These are phyloP conservation scores for Flexamia atlantica DNA, from an alignment of 2,888 invertebrate species.

Conservation along the genomic window DNA sequence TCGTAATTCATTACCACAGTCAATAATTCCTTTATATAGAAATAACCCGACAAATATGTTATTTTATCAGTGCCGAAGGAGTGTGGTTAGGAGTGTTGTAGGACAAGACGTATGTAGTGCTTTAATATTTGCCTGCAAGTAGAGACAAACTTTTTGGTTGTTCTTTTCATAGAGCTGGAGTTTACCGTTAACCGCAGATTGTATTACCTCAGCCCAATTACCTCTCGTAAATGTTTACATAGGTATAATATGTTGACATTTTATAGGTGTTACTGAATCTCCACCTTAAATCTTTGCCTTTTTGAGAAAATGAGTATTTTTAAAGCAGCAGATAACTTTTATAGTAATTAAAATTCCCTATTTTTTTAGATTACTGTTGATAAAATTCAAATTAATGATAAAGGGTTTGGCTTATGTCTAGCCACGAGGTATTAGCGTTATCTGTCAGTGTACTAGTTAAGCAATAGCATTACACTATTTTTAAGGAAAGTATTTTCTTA, in stretches of 20 bases:
- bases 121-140: background rate
- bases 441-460: background rate
- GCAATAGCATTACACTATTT: conserved; percentile 6
- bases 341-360: conserved; percentile 21
- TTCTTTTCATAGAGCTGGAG: too few species aligned
- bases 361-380: conserved; percentile 33
- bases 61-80: too few species aligned
- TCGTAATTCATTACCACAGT: too few species aligned
- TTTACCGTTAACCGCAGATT: background rate
- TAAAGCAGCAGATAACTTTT: background rate
- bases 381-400: conserved; percentile 7
- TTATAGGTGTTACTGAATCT: background rate
- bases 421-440: background rate
- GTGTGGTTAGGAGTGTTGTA: too few species aligned
- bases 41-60: too few species aligned
- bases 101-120: background rate
- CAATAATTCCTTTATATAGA: too few species aligned
- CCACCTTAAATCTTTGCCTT: conserved; percentile 27
- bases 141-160: background rate
- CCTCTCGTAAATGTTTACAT: background rate
- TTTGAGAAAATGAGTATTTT: conserved; percentile 25
- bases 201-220: background rate
- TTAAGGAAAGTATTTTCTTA: background rate
- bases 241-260: background rate
- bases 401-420: background rate